A percentile compares a stretch with the other conserved stretches of the same genome.
Evolutionary conservation across 2,888 invertebrate genomes (phyloP).

Genomic region (Gymnocheta viridis): DNA sequence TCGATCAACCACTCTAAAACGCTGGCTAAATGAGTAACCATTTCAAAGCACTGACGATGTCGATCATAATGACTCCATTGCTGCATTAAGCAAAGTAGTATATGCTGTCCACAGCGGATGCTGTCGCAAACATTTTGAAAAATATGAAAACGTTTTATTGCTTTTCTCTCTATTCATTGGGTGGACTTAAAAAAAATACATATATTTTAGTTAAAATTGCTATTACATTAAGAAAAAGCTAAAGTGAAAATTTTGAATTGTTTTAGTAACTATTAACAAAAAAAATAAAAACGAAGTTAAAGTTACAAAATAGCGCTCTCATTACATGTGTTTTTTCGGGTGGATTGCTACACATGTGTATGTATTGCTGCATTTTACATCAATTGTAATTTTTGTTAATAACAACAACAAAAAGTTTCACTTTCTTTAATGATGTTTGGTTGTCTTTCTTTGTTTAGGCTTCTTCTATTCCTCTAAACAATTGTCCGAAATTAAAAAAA

Average conservation of each 20-base stretch:
- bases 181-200: slow-evolving; percentile 21
- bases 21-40: slow-evolving; percentile 5
- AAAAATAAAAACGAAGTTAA: slow-evolving; percentile 23
- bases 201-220: background rate
- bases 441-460: slow-evolving; percentile 6
- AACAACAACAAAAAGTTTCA: slow-evolving; percentile 55
- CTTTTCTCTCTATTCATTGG: slow-evolving; percentile 11
- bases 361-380: slow-evolving; percentile 31
- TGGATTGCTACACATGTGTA: slow-evolving; percentile 24
- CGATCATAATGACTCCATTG: slow-evolving; percentile 21
- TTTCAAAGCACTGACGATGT: slow-evolving; percentile 8
- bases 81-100: background rate
- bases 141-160: slow-evolving; percentile 38
- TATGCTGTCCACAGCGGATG: slow-evolving; percentile 5
- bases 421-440: slow-evolving; percentile 65
- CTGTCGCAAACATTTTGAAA: slow-evolving; percentile 34
- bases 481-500: slow-evolving; percentile 30
- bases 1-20: background rate
- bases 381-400: slow-evolving; percentile 47
- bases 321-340: slow-evolving; percentile 57
- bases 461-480: slow-evolving; percentile 6
- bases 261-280: slow-evolving; percentile 38
- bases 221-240: slow-evolving; percentile 24
- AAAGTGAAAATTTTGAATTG: slow-evolving; percentile 35
- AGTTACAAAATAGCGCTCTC: slow-evolving; percentile 59